Percentiles rank a stretch among this genome's conserved stretches.
Conservation (phyloP, 2,888 invertebrate species). For the Allygus modestus region DNA sequence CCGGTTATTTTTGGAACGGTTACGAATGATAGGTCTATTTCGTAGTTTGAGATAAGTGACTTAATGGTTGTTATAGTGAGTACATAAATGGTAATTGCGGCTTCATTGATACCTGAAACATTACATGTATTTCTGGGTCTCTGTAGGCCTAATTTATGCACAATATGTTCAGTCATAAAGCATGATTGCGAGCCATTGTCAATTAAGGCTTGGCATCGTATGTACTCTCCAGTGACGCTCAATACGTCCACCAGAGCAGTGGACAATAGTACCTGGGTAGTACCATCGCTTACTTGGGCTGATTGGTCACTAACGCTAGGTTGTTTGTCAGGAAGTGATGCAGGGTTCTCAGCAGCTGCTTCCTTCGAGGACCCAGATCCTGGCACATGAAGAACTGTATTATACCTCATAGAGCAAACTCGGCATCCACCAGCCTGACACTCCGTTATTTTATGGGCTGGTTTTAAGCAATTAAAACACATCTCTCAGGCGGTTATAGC, state of each 20-base stretch:
- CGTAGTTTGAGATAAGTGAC: slow-evolving; percentile 62
- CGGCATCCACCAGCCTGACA: too few species aligned
- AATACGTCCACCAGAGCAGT: slow-evolving; percentile 65
- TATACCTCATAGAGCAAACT: too few species aligned
- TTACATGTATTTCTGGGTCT: slow-evolving; percentile 52
- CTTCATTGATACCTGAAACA: slow-evolving; percentile 61
- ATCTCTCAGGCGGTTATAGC: too few species aligned
- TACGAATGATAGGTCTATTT: slow-evolving; percentile 62
- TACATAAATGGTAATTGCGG: slow-evolving; percentile 42
- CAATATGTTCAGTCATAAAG: slow-evolving; percentile 64
- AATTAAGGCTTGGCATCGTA: slow-evolving; percentile 66
- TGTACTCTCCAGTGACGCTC: slow-evolving; percentile 60
- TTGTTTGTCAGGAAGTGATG: neutral
- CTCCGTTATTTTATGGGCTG: too few species aligned
- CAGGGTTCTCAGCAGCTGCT: too few species aligned
- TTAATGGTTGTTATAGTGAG: slow-evolving; percentile 52
- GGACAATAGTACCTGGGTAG: slow-evolving; percentile 61
- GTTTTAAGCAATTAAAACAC: too few species aligned
- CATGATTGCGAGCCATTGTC: slow-evolving; percentile 68
- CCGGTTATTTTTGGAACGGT: slow-evolving; percentile 67
- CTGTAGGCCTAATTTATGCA: slow-evolving; percentile 47
- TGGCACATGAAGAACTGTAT: too few species aligned
- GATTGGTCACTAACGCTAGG: neutral
- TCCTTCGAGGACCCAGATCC: too few species aligned
- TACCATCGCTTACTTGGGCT: neutral